phyloP scores from a whole-genome alignment of 2,113 vertebrate genomes.

The Lasiurus cinereus region DNA sequence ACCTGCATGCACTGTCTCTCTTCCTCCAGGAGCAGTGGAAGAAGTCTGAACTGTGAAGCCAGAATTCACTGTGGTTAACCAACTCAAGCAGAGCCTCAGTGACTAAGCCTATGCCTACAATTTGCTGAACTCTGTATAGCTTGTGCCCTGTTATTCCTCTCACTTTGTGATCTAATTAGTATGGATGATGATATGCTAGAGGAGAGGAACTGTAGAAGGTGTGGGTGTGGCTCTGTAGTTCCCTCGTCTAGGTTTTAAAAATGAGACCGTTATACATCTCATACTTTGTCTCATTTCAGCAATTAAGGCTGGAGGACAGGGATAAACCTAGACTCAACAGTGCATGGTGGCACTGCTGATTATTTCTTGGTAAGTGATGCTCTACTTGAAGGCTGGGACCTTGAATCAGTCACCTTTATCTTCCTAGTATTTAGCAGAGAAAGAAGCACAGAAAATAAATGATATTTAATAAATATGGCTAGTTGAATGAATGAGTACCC shows the following conservation, averaged over 20 bases:
- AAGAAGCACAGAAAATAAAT: background rate
- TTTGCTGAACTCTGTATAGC: background rate
- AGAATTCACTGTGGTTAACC: background rate
- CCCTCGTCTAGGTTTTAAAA: background rate
- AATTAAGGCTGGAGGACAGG: background rate
- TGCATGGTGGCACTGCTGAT: background rate
- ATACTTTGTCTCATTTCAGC: background rate
- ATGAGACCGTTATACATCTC: background rate
- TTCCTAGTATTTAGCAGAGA: background rate
- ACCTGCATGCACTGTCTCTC: too few relatives aligned
- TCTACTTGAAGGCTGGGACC: background rate
- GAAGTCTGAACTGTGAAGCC: background rate
- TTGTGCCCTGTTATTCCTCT: background rate
- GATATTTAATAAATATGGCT: background rate
- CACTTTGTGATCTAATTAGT: background rate
- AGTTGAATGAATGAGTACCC: background rate
- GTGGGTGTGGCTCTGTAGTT: background rate
- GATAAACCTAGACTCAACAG: background rate
- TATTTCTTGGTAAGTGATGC: background rate
- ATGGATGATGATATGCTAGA: background rate
- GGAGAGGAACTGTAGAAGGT: background rate
- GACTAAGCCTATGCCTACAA: background rate
- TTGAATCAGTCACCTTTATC: background rate
- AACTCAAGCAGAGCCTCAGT: background rate
- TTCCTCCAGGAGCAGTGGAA: background rate